phyloP scores from a whole-genome alignment of 2,888 invertebrate species.

The Pristionchus maxplancki region DNA sequence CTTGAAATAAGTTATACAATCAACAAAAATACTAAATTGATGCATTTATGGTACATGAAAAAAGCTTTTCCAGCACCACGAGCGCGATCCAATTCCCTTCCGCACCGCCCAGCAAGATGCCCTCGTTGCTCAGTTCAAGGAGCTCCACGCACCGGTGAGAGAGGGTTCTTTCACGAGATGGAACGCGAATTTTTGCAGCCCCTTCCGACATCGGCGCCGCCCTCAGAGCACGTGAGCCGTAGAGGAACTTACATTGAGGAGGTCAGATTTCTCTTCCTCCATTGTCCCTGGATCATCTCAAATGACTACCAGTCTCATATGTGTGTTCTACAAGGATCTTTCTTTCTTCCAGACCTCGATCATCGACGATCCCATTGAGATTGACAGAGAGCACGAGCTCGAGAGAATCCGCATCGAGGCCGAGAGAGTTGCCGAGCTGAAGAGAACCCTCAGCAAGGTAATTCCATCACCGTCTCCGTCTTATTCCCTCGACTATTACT shows the following conservation, averaged over 20 bases:
- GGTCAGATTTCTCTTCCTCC: not conserved
- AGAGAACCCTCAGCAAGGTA: conserved; percentile 46
- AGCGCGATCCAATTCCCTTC: not conserved
- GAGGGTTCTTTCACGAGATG: not conserved
- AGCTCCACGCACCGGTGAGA: conserved; percentile 17
- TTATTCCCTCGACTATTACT: not conserved
- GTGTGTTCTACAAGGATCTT: not conserved
- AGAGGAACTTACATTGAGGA: conserved; percentile 50
- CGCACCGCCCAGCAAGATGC: conserved; percentile 46
- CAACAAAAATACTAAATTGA: no score
- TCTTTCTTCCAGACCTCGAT: not conserved
- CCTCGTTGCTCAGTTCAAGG: conserved; percentile 41
- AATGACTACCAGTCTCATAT: no score
- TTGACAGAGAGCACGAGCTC: conserved; percentile 44
- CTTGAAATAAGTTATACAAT: no score
- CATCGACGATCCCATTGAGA: conserved; percentile 47
- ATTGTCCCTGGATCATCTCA: no score
- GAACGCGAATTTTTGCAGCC: not conserved
- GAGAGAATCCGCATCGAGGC: conserved; percentile 47
- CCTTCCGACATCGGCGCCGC: conserved; percentile 9
- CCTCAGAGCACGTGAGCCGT: conserved; percentile 38
- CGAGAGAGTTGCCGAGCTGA: conserved; percentile 30
- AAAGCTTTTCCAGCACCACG: not conserved
- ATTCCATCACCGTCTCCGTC: not conserved
- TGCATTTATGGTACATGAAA: no score